Conservation (phyloP, 92 coral and sea anemone species). For the Ricordea florida region DNA sequence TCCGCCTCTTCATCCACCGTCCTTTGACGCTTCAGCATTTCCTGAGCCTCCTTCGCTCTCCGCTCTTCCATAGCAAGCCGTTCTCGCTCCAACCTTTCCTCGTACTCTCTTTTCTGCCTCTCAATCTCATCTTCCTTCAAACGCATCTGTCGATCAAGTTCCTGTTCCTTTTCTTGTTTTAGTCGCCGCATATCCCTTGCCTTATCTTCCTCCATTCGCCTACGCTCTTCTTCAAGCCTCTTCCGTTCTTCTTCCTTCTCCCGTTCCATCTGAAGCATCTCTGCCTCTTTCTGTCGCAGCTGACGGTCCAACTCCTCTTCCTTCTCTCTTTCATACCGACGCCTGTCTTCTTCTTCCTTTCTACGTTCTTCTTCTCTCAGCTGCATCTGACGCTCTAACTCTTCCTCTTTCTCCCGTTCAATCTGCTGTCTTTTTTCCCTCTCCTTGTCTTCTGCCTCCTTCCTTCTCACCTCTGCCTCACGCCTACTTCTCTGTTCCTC, state of each 20-base stretch:
- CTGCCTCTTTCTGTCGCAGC: conserved; percentile 68
- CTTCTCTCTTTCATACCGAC: conserved; percentile 58
- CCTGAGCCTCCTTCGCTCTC: conserved; percentile 72
- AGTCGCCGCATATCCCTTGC: conserved; percentile 32
- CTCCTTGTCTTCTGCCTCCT: conserved; percentile 54
- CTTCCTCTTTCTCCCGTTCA: conserved; percentile 65
- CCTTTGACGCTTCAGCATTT: conserved; percentile 53
- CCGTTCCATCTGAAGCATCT: conserved; percentile 57
- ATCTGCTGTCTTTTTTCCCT: conserved; percentile 62
- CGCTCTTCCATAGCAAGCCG: conserved; percentile 60
- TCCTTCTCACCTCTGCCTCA: conserved; percentile 24
- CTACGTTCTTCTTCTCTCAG: conserved; percentile 57
- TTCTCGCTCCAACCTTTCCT: conserved; percentile 70
- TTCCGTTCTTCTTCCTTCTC: conserved; percentile 63
- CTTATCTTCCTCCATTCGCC: conserved; percentile 22
- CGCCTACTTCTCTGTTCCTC: conserved; percentile 25
- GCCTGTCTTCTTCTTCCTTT: conserved; percentile 60
- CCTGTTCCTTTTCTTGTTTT: conserved; percentile 68
- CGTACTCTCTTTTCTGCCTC: conserved; percentile 59
- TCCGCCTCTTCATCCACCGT: conserved; percentile 89
- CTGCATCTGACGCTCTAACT: conserved; percentile 61
- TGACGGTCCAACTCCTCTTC: conserved; percentile 79
- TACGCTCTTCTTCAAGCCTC: conserved; percentile 41
- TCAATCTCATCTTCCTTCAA: conserved; percentile 83
- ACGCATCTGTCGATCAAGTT: conserved; percentile 81